Percentiles rank a stretch among this genome's conserved stretches.
Conservation (phyloP, 2,888 invertebrate species). For the Mycalesis mineus region DNA sequence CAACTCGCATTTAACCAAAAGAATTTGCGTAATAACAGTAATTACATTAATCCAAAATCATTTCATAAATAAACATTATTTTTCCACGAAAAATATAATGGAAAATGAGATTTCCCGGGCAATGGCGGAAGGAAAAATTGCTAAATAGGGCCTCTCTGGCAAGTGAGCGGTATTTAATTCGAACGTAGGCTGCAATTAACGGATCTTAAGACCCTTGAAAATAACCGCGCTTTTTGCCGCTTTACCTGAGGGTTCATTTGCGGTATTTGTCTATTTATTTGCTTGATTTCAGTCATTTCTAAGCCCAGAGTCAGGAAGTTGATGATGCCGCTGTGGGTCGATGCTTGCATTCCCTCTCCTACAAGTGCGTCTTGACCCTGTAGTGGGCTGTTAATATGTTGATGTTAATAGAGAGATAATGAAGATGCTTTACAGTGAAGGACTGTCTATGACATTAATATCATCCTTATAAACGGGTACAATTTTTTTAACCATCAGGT, state of each 20-base stretch:
- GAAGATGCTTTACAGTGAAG: too few relatives aligned
- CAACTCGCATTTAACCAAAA: neutral
- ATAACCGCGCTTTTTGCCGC: constrained; percentile 47
- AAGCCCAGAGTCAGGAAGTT: too few relatives aligned
- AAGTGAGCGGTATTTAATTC: constrained; percentile 65
- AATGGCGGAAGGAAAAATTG: constrained; percentile 32
- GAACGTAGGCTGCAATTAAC: constrained; percentile 72
- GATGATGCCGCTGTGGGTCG: too few relatives aligned
- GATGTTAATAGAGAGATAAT: too few relatives aligned
- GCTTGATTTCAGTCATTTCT: too few relatives aligned
- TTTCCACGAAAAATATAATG: neutral
- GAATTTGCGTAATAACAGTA: neutral
- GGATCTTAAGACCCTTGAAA: constrained; percentile 66
- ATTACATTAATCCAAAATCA: constrained; percentile 6
- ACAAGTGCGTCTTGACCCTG: too few relatives aligned
- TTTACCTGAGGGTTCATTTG: constrained; percentile 37
- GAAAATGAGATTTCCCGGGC: constrained; percentile 19
- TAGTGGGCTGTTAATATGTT: too few relatives aligned
- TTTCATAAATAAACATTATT: neutral
- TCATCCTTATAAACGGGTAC: too few relatives aligned
- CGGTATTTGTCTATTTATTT: constrained; percentile 20
- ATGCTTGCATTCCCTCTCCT: too few relatives aligned
- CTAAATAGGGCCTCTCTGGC: constrained; percentile 49
- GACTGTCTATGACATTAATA: too few relatives aligned
- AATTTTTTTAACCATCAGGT: too few relatives aligned